These are phyloP conservation scores for Hipposideros armiger DNA, from an alignment of 2,113 vertebrate genomes.

Conservation along the genomic window DNA sequence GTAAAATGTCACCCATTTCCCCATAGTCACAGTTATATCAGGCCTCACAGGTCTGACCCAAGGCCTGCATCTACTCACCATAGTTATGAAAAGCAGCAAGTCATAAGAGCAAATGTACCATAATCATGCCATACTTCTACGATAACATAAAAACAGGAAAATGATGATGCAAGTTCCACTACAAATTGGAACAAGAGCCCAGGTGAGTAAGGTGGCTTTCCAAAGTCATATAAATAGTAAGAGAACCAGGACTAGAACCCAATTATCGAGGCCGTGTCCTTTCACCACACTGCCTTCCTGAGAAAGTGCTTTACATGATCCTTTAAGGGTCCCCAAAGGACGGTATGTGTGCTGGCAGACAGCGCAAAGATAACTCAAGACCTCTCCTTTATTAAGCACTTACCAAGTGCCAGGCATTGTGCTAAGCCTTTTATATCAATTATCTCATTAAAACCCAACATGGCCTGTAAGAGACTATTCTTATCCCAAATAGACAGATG, in stretches of 20 bases:
- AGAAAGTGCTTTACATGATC: neutral
- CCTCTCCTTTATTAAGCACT: neutral
- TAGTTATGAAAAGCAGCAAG: neutral
- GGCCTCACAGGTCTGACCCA: neutral
- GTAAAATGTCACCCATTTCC: neutral
- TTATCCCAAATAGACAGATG: neutral
- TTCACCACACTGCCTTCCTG: neutral
- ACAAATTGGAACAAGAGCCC: neutral
- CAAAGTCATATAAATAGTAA: neutral
- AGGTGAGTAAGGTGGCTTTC: neutral
- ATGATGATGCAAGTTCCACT: neutral
- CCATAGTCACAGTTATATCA: neutral
- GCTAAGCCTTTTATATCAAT: neutral
- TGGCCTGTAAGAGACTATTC: neutral
- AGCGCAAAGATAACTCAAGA: neutral
- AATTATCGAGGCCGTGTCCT: neutral
- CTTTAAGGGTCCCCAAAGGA: no score
- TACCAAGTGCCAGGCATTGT: neutral
- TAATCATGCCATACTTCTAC: no score
- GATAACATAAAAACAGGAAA: neutral
- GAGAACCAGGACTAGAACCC: neutral
- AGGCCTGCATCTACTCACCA: neutral
- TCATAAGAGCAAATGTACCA: neutral
- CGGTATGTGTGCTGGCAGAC: neutral
- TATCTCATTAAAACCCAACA: neutral